phyloP scores from a whole-genome alignment of 2,113 vertebrate genomes.

The Machaerirhynchus nigripectus region DNA sequence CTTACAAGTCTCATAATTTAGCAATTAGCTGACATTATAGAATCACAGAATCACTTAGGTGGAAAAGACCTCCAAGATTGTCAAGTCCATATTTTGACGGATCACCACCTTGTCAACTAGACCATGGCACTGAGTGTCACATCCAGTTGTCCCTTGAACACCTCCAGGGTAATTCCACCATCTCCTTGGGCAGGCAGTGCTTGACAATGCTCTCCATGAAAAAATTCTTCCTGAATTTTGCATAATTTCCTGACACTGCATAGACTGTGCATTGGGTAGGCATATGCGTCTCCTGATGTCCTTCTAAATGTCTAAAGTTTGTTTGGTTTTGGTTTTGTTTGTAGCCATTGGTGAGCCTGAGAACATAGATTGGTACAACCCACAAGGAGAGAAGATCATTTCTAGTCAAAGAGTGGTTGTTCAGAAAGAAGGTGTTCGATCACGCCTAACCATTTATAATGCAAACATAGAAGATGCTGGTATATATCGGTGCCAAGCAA shows the following conservation, averaged over 20 bases:
- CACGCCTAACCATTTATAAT: slow-evolving; percentile 93
- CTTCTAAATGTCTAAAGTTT: background rate
- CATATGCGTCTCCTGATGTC: accelerated
- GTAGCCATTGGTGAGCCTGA: slow-evolving; percentile 91
- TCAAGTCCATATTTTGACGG: background rate
- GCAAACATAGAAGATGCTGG: slow-evolving; percentile 95
- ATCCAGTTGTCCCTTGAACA: background rate
- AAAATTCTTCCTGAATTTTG: background rate
- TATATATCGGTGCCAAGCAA: slow-evolving; percentile 94
- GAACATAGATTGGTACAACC: slow-evolving; percentile 94
- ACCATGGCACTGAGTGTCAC: background rate
- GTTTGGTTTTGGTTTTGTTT: background rate
- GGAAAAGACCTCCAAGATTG: background rate
- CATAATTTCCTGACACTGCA: background rate
- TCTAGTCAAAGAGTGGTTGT: slow-evolving; percentile 85
- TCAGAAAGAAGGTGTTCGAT: slow-evolving; percentile 87
- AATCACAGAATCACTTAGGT: background rate
- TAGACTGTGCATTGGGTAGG: background rate
- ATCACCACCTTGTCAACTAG: no score
- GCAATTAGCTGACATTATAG: background rate
- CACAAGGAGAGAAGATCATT: slow-evolving; percentile 90
- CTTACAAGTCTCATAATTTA: background rate
- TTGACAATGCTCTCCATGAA: background rate
- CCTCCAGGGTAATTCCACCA: background rate
- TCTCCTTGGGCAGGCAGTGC: background rate